Conservation (phyloP, 1,140 invertebrate genomes). For the Drosophila mauritiana region DNA sequence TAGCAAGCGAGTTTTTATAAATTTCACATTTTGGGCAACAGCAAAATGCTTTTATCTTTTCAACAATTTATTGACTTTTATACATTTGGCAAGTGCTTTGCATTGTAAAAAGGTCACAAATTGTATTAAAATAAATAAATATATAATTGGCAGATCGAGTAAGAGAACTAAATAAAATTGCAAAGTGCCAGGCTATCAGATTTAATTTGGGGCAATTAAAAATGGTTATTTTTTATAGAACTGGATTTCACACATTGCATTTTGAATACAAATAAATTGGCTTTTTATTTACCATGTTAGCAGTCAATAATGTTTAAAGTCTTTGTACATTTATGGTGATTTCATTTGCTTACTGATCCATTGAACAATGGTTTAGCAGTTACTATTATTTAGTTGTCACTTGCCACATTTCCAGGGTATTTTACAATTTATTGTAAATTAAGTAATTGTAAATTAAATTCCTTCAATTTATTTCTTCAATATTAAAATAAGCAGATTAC, state of each 20-base stretch:
- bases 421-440: constrained; percentile 29
- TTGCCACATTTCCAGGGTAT: constrained; percentile 22
- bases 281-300: background rate
- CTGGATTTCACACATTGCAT: background rate
- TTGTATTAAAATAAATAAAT: constrained; percentile 8
- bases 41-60: constrained; percentile 19
- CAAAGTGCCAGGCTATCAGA: background rate
- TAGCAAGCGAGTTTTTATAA: background rate
- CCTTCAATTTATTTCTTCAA: too few species aligned
- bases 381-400: constrained; percentile 23
- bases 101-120: background rate
- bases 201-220: background rate
- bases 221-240: background rate
- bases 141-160: constrained; percentile 5
- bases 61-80: constrained; percentile 13
- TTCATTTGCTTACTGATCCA: too few species aligned
- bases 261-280: background rate
- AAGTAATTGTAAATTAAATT: too few species aligned
- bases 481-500: too few species aligned
- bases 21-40: constrained; percentile 3
- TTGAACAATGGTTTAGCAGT: background rate
- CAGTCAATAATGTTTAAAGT: background rate
- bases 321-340: background rate
- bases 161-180: background rate
- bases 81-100: background rate